Conservation (phyloP, 2,113 vertebrate species). For the Hypomesus transpacificus region DNA sequence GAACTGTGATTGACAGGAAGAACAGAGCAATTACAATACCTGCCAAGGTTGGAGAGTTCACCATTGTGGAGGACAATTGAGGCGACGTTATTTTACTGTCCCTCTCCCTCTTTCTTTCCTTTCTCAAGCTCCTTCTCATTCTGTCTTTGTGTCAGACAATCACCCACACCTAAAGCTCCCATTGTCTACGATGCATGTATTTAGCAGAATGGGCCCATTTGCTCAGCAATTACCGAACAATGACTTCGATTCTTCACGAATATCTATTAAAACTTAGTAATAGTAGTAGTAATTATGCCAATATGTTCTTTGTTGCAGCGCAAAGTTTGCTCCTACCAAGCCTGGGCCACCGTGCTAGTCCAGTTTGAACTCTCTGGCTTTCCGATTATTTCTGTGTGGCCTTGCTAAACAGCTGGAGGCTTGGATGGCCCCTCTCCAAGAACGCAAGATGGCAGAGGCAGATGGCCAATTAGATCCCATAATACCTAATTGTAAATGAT, state of each 20-base stretch:
- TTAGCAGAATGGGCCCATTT: conserved; percentile 26
- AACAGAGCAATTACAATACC: conserved; percentile 80
- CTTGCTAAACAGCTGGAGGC: conserved; percentile 60
- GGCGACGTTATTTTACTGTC: conserved; percentile 30
- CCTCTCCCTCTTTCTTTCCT: conserved; percentile 22
- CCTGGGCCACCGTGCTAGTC: not conserved
- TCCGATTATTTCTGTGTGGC: conserved; percentile 20
- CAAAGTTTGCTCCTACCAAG: not conserved
- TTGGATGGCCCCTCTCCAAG: conserved; percentile 66
- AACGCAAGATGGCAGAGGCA: conserved; percentile 70
- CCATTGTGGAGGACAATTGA: conserved; percentile 53
- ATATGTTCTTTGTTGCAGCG: not conserved
- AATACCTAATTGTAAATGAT: conserved; percentile 75
- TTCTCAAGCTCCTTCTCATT: conserved; percentile 1
- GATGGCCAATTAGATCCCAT: conserved; percentile 74
- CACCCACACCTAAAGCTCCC: conserved; percentile 5
- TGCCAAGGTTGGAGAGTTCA: conserved; percentile 70
- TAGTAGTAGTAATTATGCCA: not conserved
- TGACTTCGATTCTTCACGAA: not conserved
- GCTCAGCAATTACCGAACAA: conserved; percentile 19
- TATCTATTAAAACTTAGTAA: not conserved
- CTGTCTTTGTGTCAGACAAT: conserved; percentile 28
- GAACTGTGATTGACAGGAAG: conserved; percentile 83
- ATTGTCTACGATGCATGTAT: not conserved
- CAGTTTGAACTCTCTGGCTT: conserved; percentile 15